Evolutionary conservation across 2,113 vertebrate genomes (phyloP).

Genomic region (Caretta caretta): DNA sequence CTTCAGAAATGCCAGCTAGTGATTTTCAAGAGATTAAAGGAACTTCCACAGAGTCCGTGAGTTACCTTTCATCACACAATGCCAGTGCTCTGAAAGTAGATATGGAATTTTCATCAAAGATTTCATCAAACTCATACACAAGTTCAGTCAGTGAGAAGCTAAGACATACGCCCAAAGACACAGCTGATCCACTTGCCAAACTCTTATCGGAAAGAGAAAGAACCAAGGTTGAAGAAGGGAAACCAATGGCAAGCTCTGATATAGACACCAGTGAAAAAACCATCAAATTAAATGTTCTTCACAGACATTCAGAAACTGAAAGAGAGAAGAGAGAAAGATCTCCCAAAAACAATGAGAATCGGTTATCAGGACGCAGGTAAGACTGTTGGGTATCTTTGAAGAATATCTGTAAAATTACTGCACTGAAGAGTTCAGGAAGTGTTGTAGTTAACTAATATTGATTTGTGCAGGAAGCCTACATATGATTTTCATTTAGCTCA

Average conservation of each 20-base stretch:
- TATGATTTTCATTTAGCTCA: neutral
- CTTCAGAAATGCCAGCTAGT: neutral
- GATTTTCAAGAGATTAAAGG: conserved; percentile 23
- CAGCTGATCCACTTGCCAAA: conserved; percentile 1
- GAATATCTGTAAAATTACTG: neutral
- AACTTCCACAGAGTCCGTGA: neutral
- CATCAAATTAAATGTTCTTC: conserved; percentile 5
- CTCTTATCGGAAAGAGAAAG: conserved; percentile 25
- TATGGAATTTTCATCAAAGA: neutral
- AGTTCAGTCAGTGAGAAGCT: conserved; percentile 15
- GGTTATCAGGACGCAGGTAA: conserved; percentile 70
- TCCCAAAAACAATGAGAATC: conserved; percentile 16
- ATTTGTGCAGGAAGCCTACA: neutral
- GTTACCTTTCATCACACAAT: neutral
- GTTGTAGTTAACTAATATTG: neutral
- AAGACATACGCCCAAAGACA: neutral
- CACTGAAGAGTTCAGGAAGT: neutral
- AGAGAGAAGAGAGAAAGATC: conserved; percentile 66
- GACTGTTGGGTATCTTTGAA: neutral
- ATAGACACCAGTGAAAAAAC: conserved; percentile 13
- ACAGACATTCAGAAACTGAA: conserved; percentile 36
- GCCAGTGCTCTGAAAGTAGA: neutral
- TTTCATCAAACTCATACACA: neutral
- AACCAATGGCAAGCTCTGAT: neutral
- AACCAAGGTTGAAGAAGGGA: conserved; percentile 29